Evolutionary conservation across 1,140 invertebrate genomes (phyloP).

Genomic region (Drosophila nasuta): DNA sequence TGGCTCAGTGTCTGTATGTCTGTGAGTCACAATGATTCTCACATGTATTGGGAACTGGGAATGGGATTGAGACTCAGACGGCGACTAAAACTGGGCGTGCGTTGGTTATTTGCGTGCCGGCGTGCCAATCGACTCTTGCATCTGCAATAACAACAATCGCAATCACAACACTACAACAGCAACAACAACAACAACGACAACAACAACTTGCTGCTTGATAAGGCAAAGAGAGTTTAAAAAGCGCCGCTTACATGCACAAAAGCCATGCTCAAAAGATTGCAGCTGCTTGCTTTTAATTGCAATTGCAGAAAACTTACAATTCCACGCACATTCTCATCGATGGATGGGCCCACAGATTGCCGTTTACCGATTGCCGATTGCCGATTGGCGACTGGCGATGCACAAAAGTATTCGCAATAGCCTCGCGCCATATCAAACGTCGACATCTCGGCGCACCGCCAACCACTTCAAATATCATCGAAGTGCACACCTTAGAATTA

Average conservation of each 20-base stretch:
- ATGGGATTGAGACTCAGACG: conserved; percentile 8
- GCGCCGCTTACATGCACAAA: conserved; percentile 78
- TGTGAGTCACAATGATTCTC: conserved; percentile 73
- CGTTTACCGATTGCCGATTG: conserved; percentile 7
- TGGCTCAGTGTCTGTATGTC: conserved; percentile 31
- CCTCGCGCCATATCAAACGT: conserved; percentile 76
- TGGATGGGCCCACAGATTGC: conserved; percentile 62
- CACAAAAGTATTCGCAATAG: conserved; percentile 31
- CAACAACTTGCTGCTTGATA: conserved; percentile 62
- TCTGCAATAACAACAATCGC: conserved; percentile 73
- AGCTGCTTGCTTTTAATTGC: conserved; percentile 74
- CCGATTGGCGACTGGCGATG: conserved; percentile 39
- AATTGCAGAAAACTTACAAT: conserved; percentile 66
- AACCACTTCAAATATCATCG: conserved; percentile 73
- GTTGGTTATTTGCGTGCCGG: conserved; percentile 66
- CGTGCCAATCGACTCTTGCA: conserved; percentile 66
- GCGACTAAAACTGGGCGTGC: conserved; percentile 37
- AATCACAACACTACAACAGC: conserved; percentile 55
- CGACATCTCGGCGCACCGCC: conserved; percentile 62
- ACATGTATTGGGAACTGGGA: conserved; percentile 45
- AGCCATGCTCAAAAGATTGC: conserved; percentile 72
- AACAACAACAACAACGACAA: too few species aligned
- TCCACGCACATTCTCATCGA: conserved; percentile 76
- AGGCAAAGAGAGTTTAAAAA: conserved; percentile 65
- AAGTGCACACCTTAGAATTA: conserved; percentile 77